Base-by-base conservation (phyloP, 2,888 invertebrate species). In the Ormyrus pomaceus region DNA sequence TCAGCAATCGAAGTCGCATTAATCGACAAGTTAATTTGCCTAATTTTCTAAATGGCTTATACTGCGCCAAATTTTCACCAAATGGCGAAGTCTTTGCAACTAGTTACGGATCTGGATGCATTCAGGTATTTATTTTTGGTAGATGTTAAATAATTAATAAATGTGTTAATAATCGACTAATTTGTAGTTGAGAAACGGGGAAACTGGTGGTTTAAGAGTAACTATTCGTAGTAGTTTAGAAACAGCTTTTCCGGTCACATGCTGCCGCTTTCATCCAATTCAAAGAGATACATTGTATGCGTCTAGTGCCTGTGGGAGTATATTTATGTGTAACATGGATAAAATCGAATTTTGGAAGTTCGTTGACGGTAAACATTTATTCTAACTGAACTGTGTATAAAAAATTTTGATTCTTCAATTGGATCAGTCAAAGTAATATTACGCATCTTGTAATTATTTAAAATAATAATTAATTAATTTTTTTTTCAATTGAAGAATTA, bases 91-190 rank as follows among this genome's bases (percentile, higher is more conserved):
- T 84, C 59, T 82, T 93, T 73, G 90, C 92, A 19, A 89, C 91
- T n/a, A 91, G 92, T 6, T 92, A 92, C 86, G 92, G 93, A 13
- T 89, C 91, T 62, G 93, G 93, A n/a, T 85, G 91, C 70, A 91
- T 93, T 84, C 92, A 93, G 91, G 93, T 93, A 86, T 53, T 1
- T 56, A 56, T 68, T 51, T 11, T 34, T 66, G 7, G 13, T 13
- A 71, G 10, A 65, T 68, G n/a, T 13, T 71, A 9, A 5, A 50
- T 0, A 19, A 19, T 19, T 8, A 53, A 46, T 11, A 46, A 46
- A 65, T 68, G 10, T 19, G 19, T 19, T 19, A 19, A 19, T 19
- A 19, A 19, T 2, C 2, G 19, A 19, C 19, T 19, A 55, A 51
- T 64, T 77, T 13, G 19, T 56, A 90, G 90, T 80, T 90, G 13